Base-by-base conservation (phyloP, 2,888 invertebrate genomes). In the Dermolepida albohirtum region DNA sequence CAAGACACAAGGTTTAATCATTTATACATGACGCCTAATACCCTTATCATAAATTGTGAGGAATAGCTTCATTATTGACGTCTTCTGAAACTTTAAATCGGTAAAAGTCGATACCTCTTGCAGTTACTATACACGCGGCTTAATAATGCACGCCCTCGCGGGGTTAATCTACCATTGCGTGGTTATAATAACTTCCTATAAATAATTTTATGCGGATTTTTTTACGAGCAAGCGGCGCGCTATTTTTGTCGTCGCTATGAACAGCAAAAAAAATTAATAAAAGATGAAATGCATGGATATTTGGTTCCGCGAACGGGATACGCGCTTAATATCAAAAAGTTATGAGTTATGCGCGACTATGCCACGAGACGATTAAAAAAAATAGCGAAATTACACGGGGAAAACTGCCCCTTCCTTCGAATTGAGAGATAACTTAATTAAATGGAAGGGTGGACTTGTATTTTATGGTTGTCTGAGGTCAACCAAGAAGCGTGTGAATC, bases 121-220 rank as follows among this genome's bases (percentile, higher is more conserved):
- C 34, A 41, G 27, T 40, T 17, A 41, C 12, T 27, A 52, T 43
- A 43, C 51, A 14, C 7, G 43, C 27, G 51, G 52, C 43, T 52
- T 64, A 64, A 64, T 64, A 64, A 64, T 50, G 52, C 51, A 64
- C 52, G 64, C 52, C 64, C 43, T 51, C 43, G 49, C 64, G 12
- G 39, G 27, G 50, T 64, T 64, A 52, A 64, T 64, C 43, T 50
- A 64, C 27, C 52, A 51, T 66, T 41, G 66, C 66, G 66, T 66
- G 66, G 39, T 55, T 49, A 41, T 66, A 66, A 66, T 66, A 55
- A 29, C 66, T 57, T 66, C 66, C 57, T 55, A 55, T 66, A 55
- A 55, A 66, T 66, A 66, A 66, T 66, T 66, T 57, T 57, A 57
- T 66, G 66, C 66, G 57, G 66, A 66, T 49, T 66, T 66, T 64